Base-by-base conservation (phyloP, 2,113 vertebrate species). In the Rafetus swinhoei region DNA sequence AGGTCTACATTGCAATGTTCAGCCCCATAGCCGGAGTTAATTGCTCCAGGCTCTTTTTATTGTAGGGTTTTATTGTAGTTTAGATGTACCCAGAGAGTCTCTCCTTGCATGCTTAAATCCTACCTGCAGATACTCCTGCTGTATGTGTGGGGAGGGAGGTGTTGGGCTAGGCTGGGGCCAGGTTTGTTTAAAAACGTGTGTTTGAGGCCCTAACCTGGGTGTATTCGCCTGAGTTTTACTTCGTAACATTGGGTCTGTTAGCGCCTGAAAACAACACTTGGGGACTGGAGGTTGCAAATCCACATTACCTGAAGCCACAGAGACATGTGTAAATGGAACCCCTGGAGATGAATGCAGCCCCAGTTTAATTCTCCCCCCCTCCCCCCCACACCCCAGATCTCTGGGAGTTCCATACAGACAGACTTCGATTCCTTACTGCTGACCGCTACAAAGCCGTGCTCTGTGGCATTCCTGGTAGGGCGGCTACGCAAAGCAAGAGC, bases 301-400 rank as follows among this genome's bases (percentile, higher is more conserved):
- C 29, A 27, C 8, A 15, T 93, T 45, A 19, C 16, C 0, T 3
- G 3, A 2, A 90, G 35, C 27, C 2, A 12, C 2, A 53, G 19
- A 60, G 27, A 54, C 62, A 53, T 91, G 85, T 45, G 65, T 52
- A 74, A 50, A 18, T 8, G 1, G 3, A 90, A 15, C 10, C 50
- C 35, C 29, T 16, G 77, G 74, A 39, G 35, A 18, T 14, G 59
- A 86, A 16, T 11, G 22, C 45, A 86, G 35, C 7, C 53, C 5
- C 84, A 35, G 12, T 8, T 84, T 76, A 82, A 62, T 39, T 54
- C 35, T 29, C 52, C 6, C 8, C 53, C n/a, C n/a, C n/a, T n/a
- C n/a, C n/a, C n/a, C n/a, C n/a, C n/a, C n/a, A n/a, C 5, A 24
- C 89, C 11, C 57, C 77, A 55, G 24, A 39, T 80, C 62, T 93